Base-by-base conservation (phyloP, 2,797 vertebrate species). In the Champsocephalus gunnari region DNA sequence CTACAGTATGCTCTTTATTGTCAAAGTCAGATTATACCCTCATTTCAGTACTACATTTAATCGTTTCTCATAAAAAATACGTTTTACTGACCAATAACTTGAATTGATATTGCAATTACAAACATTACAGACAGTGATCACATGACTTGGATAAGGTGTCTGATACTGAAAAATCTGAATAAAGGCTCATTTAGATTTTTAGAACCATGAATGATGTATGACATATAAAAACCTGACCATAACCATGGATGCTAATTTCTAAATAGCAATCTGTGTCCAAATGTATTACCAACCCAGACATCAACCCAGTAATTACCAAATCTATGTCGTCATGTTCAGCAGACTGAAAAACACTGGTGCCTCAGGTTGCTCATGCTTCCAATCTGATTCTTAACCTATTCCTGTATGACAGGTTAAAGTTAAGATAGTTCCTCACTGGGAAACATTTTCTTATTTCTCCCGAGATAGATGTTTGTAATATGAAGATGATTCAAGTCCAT, bases 401-500 rank as follows among this genome's bases (percentile, higher is more conserved):
- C 51, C 17, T 50, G 19, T 47, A 41, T 48, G 17, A 53, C 45
- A 60, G 34, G 14, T 44, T 34, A 24, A 32, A 34, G n/a, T 54
- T n/a, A 9, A 13, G 19, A 54, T 43, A 17, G 12, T 16, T 62
- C 5, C 50, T 72, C 12, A 19, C 47, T 53, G 38, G 43, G 3
- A 60, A 43, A 13, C 7, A 44, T 48, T 61, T 24, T 50, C 43
- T 50, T 28, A 17, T 14, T 17, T 28, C 34, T 60, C 41, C n/a
- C 66, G n/a, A 44, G 48, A 55, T 61, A 10, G 44, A 60, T 47
- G 51, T 55, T 51, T 77, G 63, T 65, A 73, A 73, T 21, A 70
- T n/a, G 50, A 68, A 64, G 49, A 63, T 63, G 43, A 73, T 57
- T 76, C 62, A 79, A 65, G 9, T 53, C 43, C 44, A 49, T 16